Conservation (phyloP, 2,888 invertebrate species). For the Ethmia dodecea region DNA sequence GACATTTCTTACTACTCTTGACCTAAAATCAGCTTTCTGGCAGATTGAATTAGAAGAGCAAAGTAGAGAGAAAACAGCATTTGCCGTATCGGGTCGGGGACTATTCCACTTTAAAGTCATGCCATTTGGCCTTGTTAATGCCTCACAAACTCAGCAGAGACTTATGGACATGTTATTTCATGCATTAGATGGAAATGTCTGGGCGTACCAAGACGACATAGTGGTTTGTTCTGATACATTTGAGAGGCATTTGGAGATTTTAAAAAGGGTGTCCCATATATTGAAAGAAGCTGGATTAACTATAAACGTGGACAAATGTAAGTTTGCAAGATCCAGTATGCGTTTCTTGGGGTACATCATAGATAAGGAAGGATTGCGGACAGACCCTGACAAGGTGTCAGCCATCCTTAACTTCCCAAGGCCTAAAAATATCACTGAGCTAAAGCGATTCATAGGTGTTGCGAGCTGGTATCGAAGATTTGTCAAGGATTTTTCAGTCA, state of each 20-base stretch:
- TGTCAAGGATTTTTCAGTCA: slow-evolving; percentile 14
- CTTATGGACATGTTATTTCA: slow-evolving; percentile 8
- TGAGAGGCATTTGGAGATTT: neutral
- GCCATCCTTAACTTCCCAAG: slow-evolving; percentile 18
- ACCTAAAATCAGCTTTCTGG: slow-evolving; percentile 19
- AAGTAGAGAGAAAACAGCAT: slow-evolving; percentile 17
- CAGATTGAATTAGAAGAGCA: slow-evolving; percentile 13
- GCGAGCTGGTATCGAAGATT: slow-evolving; percentile 15
- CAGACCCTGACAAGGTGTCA: slow-evolving; percentile 15
- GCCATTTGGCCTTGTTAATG: slow-evolving; percentile 11
- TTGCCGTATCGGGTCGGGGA: slow-evolving; percentile 7
- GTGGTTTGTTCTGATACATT: slow-evolving; percentile 5
- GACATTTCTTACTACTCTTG: slow-evolving; percentile 12
- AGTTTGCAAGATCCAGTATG: slow-evolving; percentile 9
- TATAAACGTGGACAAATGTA: slow-evolving; percentile 9
- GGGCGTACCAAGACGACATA: slow-evolving; percentile 11
- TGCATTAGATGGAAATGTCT: slow-evolving; percentile 5
- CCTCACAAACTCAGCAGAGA: slow-evolving; percentile 8
- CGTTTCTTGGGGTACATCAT: slow-evolving; percentile 15
- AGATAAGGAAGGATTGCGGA: slow-evolving; percentile 12
- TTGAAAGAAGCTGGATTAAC: neutral
- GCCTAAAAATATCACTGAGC: slow-evolving; percentile 15
- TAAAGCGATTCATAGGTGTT: slow-evolving; percentile 18
- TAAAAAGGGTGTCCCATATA: neutral
- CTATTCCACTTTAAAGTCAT: slow-evolving; percentile 11